Conservation (phyloP, 2,797 vertebrate genomes). For the Salmo trutta region DNA sequence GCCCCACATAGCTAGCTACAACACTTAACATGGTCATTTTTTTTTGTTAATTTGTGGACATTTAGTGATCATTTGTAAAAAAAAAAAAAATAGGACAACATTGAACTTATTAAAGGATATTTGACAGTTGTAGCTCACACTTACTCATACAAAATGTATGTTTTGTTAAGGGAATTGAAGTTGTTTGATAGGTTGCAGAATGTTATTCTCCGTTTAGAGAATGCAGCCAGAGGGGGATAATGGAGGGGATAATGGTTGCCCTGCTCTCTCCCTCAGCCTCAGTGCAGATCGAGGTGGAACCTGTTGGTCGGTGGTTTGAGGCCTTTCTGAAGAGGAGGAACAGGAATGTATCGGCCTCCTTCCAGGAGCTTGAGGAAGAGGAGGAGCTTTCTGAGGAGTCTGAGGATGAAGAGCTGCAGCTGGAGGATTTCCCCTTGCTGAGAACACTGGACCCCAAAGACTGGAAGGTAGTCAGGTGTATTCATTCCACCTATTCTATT, state of each 20-base stretch:
- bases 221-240: not conserved
- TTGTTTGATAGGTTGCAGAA: not conserved
- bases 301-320: constrained; percentile 98
- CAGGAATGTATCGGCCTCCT: constrained; percentile 90
- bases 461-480: constrained; percentile 87
- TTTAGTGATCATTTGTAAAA: not conserved
- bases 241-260: not conserved
- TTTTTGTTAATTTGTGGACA: not conserved
- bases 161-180: not conserved
- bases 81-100: no score
- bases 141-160: no score
- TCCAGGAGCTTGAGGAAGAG: constrained; percentile 97
- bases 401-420: constrained; percentile 92
- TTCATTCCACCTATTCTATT: no score
- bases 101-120: not conserved
- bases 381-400: constrained; percentile 92
- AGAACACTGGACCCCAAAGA: constrained; percentile 98
- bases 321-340: constrained; percentile 92
- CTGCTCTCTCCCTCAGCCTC: constrained; percentile 72
- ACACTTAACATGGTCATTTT: not conserved
- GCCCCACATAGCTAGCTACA: not conserved
- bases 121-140: no score
- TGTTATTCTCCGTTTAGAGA: not conserved
- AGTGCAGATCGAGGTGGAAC: constrained; percentile 90
- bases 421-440: constrained; percentile 92